Evolutionary conservation across 2,113 vertebrate species (phyloP).

Genomic region (Cochlearius cochlearius): DNA sequence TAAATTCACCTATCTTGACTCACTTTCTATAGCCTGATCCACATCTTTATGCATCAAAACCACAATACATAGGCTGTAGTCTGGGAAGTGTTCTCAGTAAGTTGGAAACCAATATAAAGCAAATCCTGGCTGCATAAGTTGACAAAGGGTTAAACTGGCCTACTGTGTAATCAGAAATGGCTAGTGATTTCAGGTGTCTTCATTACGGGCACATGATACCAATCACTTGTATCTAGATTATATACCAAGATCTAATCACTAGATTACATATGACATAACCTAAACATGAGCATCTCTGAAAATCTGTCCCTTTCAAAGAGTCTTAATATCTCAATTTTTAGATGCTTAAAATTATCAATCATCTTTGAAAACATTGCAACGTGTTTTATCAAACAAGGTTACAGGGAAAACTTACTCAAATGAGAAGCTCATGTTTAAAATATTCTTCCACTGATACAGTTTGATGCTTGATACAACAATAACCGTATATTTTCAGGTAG

Average conservation of each 20-base stretch:
- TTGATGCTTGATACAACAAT: background rate
- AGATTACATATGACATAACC: background rate
- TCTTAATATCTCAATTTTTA: background rate
- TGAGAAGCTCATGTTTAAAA: background rate
- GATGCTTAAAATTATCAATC: background rate
- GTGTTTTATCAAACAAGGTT: background rate
- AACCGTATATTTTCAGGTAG: conserved; percentile 17
- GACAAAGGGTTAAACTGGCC: background rate
- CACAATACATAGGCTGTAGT: background rate
- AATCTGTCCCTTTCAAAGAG: background rate
- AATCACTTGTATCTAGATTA: background rate
- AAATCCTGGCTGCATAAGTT: background rate
- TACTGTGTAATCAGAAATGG: background rate
- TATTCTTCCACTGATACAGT: background rate
- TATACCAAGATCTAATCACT: background rate
- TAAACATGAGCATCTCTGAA: background rate
- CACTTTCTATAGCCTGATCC: background rate
- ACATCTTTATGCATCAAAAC: background rate
- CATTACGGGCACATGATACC: background rate
- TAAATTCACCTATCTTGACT: background rate
- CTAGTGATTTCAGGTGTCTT: background rate
- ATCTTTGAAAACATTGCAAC: background rate
- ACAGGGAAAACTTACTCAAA: background rate
- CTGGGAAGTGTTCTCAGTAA: background rate
- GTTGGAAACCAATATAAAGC: background rate